phyloP scores from a whole-genome alignment of 2,113 vertebrate genomes.

The Syrmaticus mikado region DNA sequence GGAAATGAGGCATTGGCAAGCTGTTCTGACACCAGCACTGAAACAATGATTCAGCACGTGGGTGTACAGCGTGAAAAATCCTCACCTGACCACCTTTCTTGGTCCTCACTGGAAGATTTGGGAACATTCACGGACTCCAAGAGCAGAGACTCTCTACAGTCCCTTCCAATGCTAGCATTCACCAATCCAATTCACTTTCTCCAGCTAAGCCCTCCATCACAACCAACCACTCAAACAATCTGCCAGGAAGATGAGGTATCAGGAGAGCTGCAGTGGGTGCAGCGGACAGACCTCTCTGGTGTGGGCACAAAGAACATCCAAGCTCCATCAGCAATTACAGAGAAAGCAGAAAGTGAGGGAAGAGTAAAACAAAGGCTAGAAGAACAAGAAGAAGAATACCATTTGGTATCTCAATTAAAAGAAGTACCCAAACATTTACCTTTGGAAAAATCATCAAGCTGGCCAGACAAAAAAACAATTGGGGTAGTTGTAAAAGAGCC shows the following conservation, averaged over 20 bases:
- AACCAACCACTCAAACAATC: not conserved
- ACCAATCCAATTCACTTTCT: constrained; percentile 73
- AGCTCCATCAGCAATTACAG: not conserved
- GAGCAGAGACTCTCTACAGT: constrained; percentile 6
- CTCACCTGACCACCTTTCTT: constrained; percentile 46
- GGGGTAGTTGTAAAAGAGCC: not conserved
- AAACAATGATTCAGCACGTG: not conserved
- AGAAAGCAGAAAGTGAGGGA: not conserved
- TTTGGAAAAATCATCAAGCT: constrained; percentile 81
- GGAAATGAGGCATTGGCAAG: not conserved
- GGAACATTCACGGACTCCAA: not conserved
- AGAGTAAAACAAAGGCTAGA: not conserved
- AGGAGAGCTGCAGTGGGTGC: not conserved
- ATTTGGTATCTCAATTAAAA: not conserved
- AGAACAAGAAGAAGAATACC: not conserved
- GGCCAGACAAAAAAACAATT: constrained; percentile 53
- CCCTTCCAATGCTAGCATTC: constrained; percentile 68
- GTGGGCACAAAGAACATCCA: not conserved
- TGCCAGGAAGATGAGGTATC: not conserved
- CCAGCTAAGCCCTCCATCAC: constrained; percentile 61
- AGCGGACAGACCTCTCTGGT: not conserved
- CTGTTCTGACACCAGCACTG: not conserved
- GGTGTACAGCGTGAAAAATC: not conserved
- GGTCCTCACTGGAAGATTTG: constrained; percentile 51
- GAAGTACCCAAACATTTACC: constrained; percentile 41